These are phyloP conservation scores for Tachina fera DNA, from an alignment of 2,888 invertebrate species.

Conservation along the genomic window DNA sequence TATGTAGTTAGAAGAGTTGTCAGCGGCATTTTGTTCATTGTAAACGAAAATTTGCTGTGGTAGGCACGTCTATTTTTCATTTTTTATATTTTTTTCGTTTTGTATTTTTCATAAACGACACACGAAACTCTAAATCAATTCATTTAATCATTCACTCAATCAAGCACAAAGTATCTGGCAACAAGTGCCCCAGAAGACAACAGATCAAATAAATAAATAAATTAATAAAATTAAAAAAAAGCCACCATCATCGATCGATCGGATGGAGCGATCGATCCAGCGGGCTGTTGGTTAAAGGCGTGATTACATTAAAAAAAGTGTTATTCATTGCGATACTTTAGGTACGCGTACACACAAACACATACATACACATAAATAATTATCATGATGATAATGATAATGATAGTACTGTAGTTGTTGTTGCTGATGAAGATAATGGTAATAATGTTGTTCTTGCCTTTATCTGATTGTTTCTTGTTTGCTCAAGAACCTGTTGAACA, in stretches of 20 bases:
- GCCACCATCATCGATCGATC: slow-evolving; percentile 5
- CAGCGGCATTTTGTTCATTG: slow-evolving; percentile 21
- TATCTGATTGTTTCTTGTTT: slow-evolving; percentile 33
- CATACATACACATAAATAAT: not conserved
- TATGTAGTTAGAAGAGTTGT: not conserved
- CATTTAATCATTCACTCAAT: slow-evolving; percentile 39
- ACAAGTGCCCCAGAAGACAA: slow-evolving; percentile 15
- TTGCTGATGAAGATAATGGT: slow-evolving; percentile 6
- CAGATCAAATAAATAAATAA: not conserved
- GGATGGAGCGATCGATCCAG: not conserved
- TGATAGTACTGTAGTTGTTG: not conserved
- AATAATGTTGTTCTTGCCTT: slow-evolving; percentile 48
- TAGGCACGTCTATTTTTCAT: not conserved
- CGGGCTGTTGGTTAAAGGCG: slow-evolving; percentile 51
- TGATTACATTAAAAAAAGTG: slow-evolving; percentile 50
- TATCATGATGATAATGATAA: slow-evolving; percentile 10
- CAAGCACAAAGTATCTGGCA: slow-evolving; percentile 23
- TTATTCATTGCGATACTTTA: slow-evolving; percentile 47
- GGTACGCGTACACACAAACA: not conserved
- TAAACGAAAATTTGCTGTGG: slow-evolving; percentile 52
- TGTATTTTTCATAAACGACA: slow-evolving; percentile 35
- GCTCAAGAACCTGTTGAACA: slow-evolving; percentile 45
- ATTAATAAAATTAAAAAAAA: slow-evolving; percentile 8
- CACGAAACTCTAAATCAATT: slow-evolving; percentile 47
- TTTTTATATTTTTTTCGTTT: not conserved